Conservation (phyloP, 23 tunicate genomes). For the Ciona savignyi region DNA sequence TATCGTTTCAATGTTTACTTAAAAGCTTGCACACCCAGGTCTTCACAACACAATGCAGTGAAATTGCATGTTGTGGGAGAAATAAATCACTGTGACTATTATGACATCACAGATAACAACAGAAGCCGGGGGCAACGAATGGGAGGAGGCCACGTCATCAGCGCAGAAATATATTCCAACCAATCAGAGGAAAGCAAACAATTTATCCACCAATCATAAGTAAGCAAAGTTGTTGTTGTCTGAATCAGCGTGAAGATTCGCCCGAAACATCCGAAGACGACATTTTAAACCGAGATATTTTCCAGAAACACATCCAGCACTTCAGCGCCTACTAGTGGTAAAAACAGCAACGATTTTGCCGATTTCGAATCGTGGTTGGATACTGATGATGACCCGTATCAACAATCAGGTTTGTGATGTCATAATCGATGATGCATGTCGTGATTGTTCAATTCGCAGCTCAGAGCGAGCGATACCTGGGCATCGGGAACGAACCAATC, state of each 20-base stretch:
- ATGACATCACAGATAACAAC: constrained; percentile 45
- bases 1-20: too few species aligned
- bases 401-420: constrained; percentile 5
- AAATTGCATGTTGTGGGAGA: too few species aligned
- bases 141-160: constrained; percentile 84
- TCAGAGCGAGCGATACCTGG: constrained; percentile 24
- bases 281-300: too few species aligned
- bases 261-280: too few species aligned
- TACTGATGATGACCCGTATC: constrained; percentile 32
- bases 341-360: constrained; percentile 31
- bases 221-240: too few species aligned
- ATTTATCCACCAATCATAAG: constrained; percentile 54
- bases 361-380: constrained; percentile 88
- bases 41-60: too few species aligned
- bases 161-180: constrained; percentile 86
- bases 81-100: not conserved
- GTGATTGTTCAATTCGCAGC: not conserved
- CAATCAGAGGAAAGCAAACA: constrained; percentile 11
- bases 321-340: too few species aligned
- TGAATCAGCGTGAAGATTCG: too few species aligned
- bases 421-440: constrained; percentile 3
- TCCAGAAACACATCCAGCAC: too few species aligned
- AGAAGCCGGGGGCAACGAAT: constrained; percentile 79
- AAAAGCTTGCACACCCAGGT: too few species aligned
- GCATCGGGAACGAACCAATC: constrained; percentile 58